These are phyloP conservation scores for Nycticryphes semicollaris DNA, from an alignment of 2,113 vertebrate species.

Conservation along the genomic window DNA sequence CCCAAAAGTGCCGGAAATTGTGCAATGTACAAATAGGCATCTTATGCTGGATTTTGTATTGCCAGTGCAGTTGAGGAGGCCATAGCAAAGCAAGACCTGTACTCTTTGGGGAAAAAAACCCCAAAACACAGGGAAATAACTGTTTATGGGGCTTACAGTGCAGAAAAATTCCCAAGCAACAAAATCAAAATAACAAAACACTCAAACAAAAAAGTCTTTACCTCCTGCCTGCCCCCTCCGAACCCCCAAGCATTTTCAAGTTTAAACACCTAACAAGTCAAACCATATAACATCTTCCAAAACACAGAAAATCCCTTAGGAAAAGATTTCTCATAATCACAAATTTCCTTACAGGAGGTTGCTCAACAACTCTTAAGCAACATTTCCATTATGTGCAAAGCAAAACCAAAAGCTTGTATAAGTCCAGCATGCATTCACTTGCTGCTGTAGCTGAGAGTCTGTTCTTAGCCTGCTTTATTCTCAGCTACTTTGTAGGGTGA, in stretches of 20 bases:
- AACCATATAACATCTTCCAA: slow-evolving; percentile 3
- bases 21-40: not conserved
- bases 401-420: slow-evolving; percentile 17
- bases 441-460: not conserved
- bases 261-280: slow-evolving; percentile 20
- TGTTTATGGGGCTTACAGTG: not conserved
- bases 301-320: slow-evolving; percentile 56
- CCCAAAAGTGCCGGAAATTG: not conserved
- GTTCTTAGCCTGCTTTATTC: not conserved
- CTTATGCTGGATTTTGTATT: not conserved
- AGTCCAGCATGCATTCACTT: not conserved
- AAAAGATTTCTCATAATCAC: slow-evolving; percentile 61
- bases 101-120: not conserved
- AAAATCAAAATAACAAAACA: not conserved
- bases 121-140: not conserved
- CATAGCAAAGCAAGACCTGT: not conserved
- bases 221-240: no score
- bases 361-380: slow-evolving; percentile 59
- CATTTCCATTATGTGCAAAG: slow-evolving; percentile 28
- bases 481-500: not conserved
- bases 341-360: slow-evolving; percentile 55
- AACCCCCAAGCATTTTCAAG: not conserved
- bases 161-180: not conserved
- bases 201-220: not conserved
- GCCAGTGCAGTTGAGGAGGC: not conserved